These are phyloP conservation scores for Proisotoma minuta DNA, from an alignment of 2,888 invertebrate species.

Conservation along the genomic window DNA sequence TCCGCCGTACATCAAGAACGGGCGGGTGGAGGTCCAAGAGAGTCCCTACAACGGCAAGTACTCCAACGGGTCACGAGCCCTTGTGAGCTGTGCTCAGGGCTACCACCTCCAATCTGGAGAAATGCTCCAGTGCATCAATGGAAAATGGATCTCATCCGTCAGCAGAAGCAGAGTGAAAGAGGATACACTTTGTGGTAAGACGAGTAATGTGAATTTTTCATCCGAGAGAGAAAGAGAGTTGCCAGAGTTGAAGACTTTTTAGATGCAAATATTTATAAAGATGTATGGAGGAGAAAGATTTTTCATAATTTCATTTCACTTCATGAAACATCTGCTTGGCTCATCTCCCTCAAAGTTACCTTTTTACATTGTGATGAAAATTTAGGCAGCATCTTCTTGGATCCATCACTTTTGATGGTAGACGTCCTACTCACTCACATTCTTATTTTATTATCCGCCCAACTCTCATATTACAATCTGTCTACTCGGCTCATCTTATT, in stretches of 20 bases:
- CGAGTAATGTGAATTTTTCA: too few relatives aligned
- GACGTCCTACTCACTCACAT: too few relatives aligned
- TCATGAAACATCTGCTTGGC: background rate
- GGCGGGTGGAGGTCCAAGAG: background rate
- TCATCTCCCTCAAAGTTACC: background rate
- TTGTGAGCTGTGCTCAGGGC: background rate
- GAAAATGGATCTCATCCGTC: slow-evolving; percentile 19
- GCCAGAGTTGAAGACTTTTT: background rate
- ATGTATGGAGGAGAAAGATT: background rate
- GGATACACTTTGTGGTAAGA: background rate
- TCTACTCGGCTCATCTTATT: too few relatives aligned
- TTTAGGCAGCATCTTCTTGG: background rate
- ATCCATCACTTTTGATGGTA: slow-evolving; percentile 3
- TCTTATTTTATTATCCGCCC: too few relatives aligned
- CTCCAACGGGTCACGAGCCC: background rate
- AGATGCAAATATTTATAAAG: background rate
- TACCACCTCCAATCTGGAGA: slow-evolving; percentile 1
- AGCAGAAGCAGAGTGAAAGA: slow-evolving; percentile 20
- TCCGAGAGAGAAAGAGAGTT: too few relatives aligned
- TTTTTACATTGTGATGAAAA: background rate
- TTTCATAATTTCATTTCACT: slow-evolving; percentile 5
- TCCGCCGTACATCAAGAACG: background rate
- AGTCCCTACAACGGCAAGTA: background rate
- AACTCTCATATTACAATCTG: too few relatives aligned
- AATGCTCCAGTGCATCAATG: slow-evolving; percentile 26